Percentiles rank a stretch among this genome's conserved stretches.
Evolutionary conservation across 1,140 invertebrate species (phyloP).

Genomic region (Drosophila quadrilineata): DNA sequence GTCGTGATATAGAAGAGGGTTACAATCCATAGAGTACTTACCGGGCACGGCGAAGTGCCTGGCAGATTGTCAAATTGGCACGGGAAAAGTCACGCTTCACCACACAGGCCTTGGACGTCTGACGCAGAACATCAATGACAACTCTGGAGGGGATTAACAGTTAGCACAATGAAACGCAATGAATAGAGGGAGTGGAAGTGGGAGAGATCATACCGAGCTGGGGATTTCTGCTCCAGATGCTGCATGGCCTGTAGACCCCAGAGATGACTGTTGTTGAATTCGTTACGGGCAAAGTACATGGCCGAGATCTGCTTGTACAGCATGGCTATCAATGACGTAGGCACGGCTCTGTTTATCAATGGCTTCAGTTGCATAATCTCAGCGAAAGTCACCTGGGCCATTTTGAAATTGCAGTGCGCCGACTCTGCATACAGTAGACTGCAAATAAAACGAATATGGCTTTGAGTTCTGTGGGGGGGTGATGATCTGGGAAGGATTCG

Average conservation of each 20-base stretch:
- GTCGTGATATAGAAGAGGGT: not conserved
- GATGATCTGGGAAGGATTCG: too few relatives aligned
- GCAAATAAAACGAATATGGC: conserved; percentile 45
- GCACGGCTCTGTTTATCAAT: conserved; percentile 35
- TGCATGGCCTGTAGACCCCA: conserved; percentile 89
- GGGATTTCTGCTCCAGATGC: conserved; percentile 84
- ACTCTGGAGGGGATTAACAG: conserved; percentile 82
- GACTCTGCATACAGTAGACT: conserved; percentile 92
- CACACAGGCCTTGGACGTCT: conserved; percentile 92
- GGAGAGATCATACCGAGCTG: conserved; percentile 82
- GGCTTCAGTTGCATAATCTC: conserved; percentile 45
- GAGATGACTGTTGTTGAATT: conserved; percentile 88
- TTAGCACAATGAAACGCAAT: conserved; percentile 11
- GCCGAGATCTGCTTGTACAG: conserved; percentile 90
- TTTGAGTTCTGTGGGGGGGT: not conserved
- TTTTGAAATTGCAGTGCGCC: conserved; percentile 88
- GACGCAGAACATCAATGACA: conserved; percentile 90
- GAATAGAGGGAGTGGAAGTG: not conserved
- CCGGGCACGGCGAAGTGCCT: conserved; percentile 89
- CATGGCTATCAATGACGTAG: conserved; percentile 83
- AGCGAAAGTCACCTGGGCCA: conserved; percentile 63
- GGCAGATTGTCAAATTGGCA: conserved; percentile 90
- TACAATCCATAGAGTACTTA: conserved; percentile 67
- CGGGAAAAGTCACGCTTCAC: conserved; percentile 91
- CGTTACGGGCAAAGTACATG: conserved; percentile 90